Evolutionary conservation across 2,113 vertebrate genomes (phyloP).

Genomic region (Siphamia tubifer): DNA sequence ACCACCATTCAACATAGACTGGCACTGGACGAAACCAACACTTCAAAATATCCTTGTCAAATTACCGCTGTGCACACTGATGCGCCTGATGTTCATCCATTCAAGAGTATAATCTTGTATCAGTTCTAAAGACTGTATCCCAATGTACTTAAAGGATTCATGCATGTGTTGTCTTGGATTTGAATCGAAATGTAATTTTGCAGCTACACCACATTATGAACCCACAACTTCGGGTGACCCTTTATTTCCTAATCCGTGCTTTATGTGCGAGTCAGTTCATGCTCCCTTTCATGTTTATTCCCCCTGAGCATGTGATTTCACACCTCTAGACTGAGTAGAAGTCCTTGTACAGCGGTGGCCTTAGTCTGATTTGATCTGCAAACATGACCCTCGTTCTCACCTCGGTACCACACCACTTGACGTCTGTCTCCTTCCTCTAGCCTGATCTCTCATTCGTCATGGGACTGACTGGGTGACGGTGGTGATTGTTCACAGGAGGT

Average conservation of each 20-base stretch:
- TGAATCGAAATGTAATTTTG: neutral
- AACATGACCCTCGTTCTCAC: constrained; percentile 41
- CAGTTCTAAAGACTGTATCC: neutral
- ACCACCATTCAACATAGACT: constrained; percentile 44
- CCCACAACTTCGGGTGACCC: constrained; percentile 1
- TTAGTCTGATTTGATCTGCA: constrained; percentile 40
- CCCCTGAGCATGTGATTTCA: constrained; percentile 37
- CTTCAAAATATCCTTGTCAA: constrained; percentile 52
- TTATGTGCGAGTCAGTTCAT: neutral
- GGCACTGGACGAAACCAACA: constrained; percentile 35
- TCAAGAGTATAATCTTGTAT: constrained; percentile 8
- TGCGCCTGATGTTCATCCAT: constrained; percentile 4
- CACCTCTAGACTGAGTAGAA: constrained; percentile 31
- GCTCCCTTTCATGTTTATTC: constrained; percentile 35
- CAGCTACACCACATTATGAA: neutral
- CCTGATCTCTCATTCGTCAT: neutral
- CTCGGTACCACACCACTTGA: neutral
- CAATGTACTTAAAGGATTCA: neutral
- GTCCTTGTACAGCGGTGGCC: neutral
- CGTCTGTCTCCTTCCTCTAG: constrained; percentile 3
- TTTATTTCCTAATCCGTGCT: neutral
- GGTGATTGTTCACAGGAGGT: constrained; percentile 19
- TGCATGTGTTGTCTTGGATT: neutral
- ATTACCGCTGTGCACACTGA: constrained; percentile 24
- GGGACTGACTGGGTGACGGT: neutral